A percentile compares a stretch with the other conserved stretches of the same genome.
phyloP scores from a whole-genome alignment of 2,113 vertebrate genomes.

The Leptobrachium ailaonicum region DNA sequence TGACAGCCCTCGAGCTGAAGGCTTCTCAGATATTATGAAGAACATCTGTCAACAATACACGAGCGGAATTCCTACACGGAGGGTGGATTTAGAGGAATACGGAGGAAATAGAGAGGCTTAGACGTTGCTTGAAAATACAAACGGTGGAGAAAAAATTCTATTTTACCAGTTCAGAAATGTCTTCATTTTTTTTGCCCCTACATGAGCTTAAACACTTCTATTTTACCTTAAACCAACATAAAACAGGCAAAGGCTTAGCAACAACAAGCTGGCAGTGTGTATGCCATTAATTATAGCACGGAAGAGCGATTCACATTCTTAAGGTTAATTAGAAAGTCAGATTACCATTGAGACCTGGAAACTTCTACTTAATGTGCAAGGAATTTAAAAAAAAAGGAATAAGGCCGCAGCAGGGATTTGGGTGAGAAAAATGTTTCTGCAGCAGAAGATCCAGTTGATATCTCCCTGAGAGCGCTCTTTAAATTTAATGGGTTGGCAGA shows the following conservation, averaged over 20 bases:
- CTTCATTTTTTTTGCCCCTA: background rate
- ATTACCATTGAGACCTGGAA: conserved; percentile 46
- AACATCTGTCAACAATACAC: too few relatives aligned
- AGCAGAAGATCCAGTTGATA: background rate
- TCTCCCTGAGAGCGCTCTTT: conserved; percentile 21
- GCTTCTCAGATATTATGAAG: background rate
- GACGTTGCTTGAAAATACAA: too few relatives aligned
- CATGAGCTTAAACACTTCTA: background rate
- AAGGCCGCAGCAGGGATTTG: conserved; percentile 24
- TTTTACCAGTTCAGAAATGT: background rate
- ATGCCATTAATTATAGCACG: conserved; percentile 37
- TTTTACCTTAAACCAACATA: background rate
- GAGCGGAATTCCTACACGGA: background rate
- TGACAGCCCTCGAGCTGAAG: background rate
- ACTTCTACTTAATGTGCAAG: conserved; percentile 41
- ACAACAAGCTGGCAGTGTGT: conserved; percentile 22
- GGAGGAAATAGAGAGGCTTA: too few relatives aligned
- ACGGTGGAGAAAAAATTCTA: background rate
- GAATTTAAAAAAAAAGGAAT: conserved; percentile 11
- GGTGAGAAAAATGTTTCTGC: conserved; percentile 21
- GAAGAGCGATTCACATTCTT: conserved; percentile 36
- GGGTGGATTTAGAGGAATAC: too few relatives aligned
- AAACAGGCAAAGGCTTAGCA: conserved; percentile 20
- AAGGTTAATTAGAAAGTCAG: conserved; percentile 45
- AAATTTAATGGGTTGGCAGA: conserved; percentile 4